Conservation (phyloP, 2,113 vertebrate genomes). For the Collichthys lucidus region DNA sequence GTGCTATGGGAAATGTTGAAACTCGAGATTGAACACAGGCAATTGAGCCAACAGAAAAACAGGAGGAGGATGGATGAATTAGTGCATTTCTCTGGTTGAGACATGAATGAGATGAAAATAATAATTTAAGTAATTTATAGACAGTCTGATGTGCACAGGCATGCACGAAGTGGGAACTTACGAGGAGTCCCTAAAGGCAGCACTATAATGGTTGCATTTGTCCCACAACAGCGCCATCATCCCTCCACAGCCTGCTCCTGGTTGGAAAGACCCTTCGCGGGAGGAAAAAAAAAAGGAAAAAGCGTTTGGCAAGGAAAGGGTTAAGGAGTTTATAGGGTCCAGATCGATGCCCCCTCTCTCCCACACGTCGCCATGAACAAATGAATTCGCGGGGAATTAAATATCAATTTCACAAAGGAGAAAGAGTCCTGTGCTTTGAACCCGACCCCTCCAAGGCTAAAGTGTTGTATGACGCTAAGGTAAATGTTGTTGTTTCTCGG, state of each 20-base stretch:
- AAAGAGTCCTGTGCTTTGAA: conserved; percentile 97
- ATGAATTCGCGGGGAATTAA: conserved; percentile 98
- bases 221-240: conserved; percentile 61
- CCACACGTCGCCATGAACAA: conserved; percentile 95
- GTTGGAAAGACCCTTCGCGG: conserved; percentile 5
- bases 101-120: background rate
- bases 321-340: conserved; percentile 79
- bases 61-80: background rate
- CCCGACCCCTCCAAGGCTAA: conserved; percentile 96
- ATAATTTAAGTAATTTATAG: background rate
- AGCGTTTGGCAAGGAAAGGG: conserved; percentile 77
- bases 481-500: conserved; percentile 76
- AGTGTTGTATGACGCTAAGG: conserved; percentile 98
- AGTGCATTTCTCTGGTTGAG: background rate
- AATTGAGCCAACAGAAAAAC: background rate
- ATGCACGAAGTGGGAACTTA: rapidly evolving
- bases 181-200: conserved; percentile 17
- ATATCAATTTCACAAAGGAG: conserved; percentile 96
- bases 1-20: rapidly evolving
- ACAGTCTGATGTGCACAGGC: too few relatives aligned
- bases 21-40: rapidly evolving
- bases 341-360: conserved; percentile 80
- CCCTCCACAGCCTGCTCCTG: background rate
- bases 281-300: background rate
- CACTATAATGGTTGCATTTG: background rate